Conservation (phyloP, 2,888 invertebrate species). For the Choreutis nemorana region DNA sequence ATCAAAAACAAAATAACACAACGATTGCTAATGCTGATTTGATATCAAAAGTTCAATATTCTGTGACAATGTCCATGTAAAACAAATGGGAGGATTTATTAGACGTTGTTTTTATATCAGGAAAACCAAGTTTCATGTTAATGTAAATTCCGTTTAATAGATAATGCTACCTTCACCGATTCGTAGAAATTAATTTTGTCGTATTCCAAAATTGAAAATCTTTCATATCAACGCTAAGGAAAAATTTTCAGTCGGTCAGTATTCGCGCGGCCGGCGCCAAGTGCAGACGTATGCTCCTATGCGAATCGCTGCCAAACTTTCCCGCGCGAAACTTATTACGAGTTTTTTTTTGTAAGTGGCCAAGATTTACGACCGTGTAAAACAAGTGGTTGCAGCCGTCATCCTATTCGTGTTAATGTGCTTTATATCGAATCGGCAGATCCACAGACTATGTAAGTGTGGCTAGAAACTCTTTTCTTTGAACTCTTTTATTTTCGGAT, state of each 20-base stretch:
- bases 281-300: constrained; percentile 18
- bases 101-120: too few species aligned
- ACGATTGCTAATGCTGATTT: too few species aligned
- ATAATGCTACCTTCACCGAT: too few species aligned
- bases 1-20: too few species aligned
- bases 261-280: constrained; percentile 33
- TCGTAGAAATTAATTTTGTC: too few species aligned
- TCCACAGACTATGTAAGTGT: constrained; percentile 21
- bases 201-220: constrained; percentile 33
- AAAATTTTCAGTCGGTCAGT: constrained; percentile 31
- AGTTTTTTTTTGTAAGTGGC: constrained; percentile 5
- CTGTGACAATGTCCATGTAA: too few species aligned
- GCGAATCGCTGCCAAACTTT: constrained; percentile 26
- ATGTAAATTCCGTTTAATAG: too few species aligned
- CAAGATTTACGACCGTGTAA: constrained; percentile 17
- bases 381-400: constrained; percentile 21
- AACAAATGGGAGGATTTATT: too few species aligned
- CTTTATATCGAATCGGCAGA: too few species aligned
- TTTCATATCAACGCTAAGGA: constrained; percentile 17
- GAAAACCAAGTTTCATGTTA: too few species aligned
- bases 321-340: constrained; percentile 32
- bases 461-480: constrained; percentile 12
- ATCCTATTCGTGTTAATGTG: constrained; percentile 24
- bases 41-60: too few species aligned
- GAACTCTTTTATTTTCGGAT: constrained; percentile 14